phyloP scores from a whole-genome alignment of 2,797 vertebrate species.

The Cossypha heuglini region DNA sequence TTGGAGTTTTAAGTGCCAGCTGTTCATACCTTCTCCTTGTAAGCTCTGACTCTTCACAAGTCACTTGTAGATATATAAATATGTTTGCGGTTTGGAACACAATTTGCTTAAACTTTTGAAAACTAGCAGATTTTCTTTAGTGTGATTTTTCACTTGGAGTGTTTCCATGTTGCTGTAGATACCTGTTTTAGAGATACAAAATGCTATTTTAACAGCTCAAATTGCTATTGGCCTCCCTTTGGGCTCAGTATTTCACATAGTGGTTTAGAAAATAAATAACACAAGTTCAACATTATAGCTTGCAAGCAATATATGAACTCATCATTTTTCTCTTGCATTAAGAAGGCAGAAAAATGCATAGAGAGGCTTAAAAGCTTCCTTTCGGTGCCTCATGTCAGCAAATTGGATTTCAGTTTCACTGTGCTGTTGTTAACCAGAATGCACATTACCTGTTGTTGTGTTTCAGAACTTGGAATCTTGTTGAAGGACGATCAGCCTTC shows the following conservation, averaged over 20 bases:
- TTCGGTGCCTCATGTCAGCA: background rate
- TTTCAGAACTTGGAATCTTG: conserved; percentile 96
- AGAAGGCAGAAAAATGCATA: background rate
- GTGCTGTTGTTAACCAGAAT: background rate
- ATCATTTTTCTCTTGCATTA: background rate
- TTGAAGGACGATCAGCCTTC: conserved; percentile 91
- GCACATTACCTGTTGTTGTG: conserved; percentile 4
- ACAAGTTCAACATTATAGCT: background rate
- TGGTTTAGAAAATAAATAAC: background rate
- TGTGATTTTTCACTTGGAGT: background rate
- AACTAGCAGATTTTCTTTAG: background rate
- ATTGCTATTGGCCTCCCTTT: background rate
- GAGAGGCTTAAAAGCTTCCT: conserved; percentile 23
- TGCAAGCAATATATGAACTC: background rate
- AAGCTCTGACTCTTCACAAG: background rate
- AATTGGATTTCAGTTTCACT: background rate
- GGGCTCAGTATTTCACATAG: background rate
- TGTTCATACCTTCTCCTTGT: background rate
- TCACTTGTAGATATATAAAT: background rate
- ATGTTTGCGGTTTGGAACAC: background rate
- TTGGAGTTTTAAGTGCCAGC: background rate
- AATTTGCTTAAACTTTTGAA: background rate
- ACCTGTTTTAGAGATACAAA: background rate
- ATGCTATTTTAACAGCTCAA: background rate
- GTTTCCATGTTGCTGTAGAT: background rate